phyloP scores from a whole-genome alignment of 1,140 invertebrate genomes.

The Drosophila seguyi region DNA sequence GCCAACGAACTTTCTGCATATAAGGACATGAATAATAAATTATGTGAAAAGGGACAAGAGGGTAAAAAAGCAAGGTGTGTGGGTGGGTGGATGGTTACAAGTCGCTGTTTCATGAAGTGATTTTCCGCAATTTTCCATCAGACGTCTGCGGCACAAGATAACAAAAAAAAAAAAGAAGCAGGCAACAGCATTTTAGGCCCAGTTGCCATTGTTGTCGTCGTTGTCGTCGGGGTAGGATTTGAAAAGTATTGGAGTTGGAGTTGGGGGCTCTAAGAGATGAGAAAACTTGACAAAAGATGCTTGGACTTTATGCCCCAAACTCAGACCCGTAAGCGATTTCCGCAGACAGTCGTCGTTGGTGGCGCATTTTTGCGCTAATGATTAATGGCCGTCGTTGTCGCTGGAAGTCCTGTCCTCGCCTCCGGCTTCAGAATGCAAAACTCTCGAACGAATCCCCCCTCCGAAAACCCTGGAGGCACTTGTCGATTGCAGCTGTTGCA shows the following conservation, averaged over 20 bases:
- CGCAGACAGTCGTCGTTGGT: slow-evolving; percentile 43
- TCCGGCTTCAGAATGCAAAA: slow-evolving; percentile 65
- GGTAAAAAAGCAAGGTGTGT: neutral
- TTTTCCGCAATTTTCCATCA: slow-evolving; percentile 75
- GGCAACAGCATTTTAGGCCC: slow-evolving; percentile 56
- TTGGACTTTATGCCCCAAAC: slow-evolving; percentile 21
- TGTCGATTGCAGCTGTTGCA: slow-evolving; percentile 76
- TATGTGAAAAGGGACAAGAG: slow-evolving; percentile 47
- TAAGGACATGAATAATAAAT: slow-evolving; percentile 80
- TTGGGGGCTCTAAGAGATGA: slow-evolving; percentile 30
- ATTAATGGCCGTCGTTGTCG: slow-evolving; percentile 68
- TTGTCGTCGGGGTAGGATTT: slow-evolving; percentile 6
- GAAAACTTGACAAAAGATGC: slow-evolving; percentile 38
- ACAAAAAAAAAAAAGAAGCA: neutral
- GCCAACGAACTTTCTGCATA: slow-evolving; percentile 46
- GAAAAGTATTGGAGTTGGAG: neutral
- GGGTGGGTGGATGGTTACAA: slow-evolving; percentile 16
- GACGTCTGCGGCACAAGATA: slow-evolving; percentile 77
- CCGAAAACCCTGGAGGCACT: neutral
- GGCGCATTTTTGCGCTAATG: slow-evolving; percentile 76
- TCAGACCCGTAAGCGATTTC: slow-evolving; percentile 7
- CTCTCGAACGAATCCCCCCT: slow-evolving; percentile 29
- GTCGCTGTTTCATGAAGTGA: slow-evolving; percentile 74
- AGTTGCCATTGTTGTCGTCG: slow-evolving; percentile 57
- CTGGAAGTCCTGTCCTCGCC: slow-evolving; percentile 47